Conservation (phyloP, 2,797 vertebrate species). For the Limnodromus scolopaceus region DNA sequence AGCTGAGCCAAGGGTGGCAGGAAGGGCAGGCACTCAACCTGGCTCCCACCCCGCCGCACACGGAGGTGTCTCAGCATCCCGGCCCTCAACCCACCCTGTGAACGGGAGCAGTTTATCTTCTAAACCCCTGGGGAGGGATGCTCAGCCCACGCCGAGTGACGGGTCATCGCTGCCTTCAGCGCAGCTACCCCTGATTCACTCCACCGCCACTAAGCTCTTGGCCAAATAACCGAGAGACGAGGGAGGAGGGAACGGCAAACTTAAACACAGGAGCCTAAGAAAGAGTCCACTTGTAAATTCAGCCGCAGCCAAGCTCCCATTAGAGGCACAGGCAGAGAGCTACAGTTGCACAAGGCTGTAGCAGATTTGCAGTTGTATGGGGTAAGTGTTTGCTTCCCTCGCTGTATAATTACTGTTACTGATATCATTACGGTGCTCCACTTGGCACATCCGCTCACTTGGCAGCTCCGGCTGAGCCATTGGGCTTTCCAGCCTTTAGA, state of each 20-base stretch:
- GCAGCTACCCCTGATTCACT: not conserved
- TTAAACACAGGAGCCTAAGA: not conserved
- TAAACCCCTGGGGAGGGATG: not conserved
- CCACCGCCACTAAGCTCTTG: not conserved
- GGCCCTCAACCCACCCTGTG: fast-evolving
- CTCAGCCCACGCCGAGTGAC: fast-evolving
- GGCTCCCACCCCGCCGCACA: fast-evolving
- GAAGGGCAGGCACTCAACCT: not conserved
- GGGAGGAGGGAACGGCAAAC: not conserved
- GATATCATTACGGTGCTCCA: slow-evolving; percentile 39
- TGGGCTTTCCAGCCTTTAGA: slow-evolving; percentile 8
- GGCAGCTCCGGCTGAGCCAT: not conserved
- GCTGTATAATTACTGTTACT: slow-evolving; percentile 17
- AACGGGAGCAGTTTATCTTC: fast-evolving
- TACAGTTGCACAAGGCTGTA: not conserved
- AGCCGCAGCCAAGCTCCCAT: not conserved
- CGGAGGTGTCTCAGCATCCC: not conserved
- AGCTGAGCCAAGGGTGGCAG: not conserved
- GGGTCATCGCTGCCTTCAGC: fast-evolving
- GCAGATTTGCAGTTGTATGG: slow-evolving; percentile 40
- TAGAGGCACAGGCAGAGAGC: not conserved
- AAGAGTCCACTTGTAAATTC: not conserved
- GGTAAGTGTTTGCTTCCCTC: slow-evolving; percentile 36
- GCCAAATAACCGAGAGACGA: fast-evolving
- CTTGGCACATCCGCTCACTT: slow-evolving; percentile 56